Evolutionary conservation across 2,888 invertebrate genomes (phyloP), one percentile per base, ranked within the genome.

Genomic region (Imbricaverruca yamaguchii): DNA sequence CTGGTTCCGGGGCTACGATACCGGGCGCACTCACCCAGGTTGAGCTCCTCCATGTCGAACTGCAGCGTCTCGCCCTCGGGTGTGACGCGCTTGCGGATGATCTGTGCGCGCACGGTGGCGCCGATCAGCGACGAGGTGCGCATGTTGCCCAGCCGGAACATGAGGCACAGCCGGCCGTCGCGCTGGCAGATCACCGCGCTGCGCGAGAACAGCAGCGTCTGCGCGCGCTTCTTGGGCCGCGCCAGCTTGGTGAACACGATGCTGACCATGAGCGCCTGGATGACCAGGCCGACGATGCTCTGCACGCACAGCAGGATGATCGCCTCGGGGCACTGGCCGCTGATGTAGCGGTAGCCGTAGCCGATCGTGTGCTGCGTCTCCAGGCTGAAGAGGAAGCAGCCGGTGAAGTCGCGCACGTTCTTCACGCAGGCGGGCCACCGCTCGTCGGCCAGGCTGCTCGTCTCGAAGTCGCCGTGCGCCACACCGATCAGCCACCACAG

Each of bases 91-190:
- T 94, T 93, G 87, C 94, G 93, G 86, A 98, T 97, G 87, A 98
- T 91, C 88, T 97, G 95, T 81, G 97, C 96, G 86, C 97, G 90
- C 82, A 98, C 94, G 89, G 97, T 97, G 81, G 98, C 97, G 89
- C 98, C 98, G 84, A 98, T 96, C 86, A 98, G 96, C 89, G 98
- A 98, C 82, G 96, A 96, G 88, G 94, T 94, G 84, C 97, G 91
- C 96, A 97, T 97, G 88, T 97, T 97, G 55, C 97, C 97, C 55
- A 97, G 96, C 69, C 97, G 91, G 89, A 97, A 96, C 93, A 97
- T 94, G 85, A 97, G 90, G 87, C 96, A 95, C 80, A 96, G 91
- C 85, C 93, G 91, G 9, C 96, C 96, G 87, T 97, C 97, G 83
- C 97, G 90, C 86, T 95, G 93, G 86, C 96, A 95, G 85, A 98